Percentiles rank a stretch among this genome's conserved stretches.
These are phyloP conservation scores for Geotrupes spiniger DNA, from an alignment of 2,888 invertebrate genomes.

Conservation along the genomic window DNA sequence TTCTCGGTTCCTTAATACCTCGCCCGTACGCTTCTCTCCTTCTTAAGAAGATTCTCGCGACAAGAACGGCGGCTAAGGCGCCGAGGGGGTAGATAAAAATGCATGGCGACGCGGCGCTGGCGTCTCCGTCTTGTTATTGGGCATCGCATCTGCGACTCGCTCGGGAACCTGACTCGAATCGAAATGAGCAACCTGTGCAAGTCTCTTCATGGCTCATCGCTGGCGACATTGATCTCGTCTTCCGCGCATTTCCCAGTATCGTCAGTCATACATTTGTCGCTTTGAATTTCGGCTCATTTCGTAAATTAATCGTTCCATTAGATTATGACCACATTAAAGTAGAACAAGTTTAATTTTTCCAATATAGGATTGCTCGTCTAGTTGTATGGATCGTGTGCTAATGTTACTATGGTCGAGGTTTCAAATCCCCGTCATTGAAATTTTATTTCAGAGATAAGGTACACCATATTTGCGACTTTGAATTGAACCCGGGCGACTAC, in stretches of 20 bases:
- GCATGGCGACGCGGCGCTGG: constrained; percentile 46
- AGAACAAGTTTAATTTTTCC: no score
- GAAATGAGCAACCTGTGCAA: constrained; percentile 44
- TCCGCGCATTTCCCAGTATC: constrained; percentile 30
- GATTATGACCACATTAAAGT: no score
- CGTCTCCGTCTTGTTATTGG: constrained; percentile 45
- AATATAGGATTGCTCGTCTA: no score
- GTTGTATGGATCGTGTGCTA: no score
- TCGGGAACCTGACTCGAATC: constrained; percentile 45
- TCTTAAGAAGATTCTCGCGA: constrained; percentile 4
- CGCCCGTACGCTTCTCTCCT: constrained; percentile 28
- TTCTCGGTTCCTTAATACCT: constrained; percentile 47
- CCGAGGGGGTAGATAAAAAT: constrained; percentile 47
- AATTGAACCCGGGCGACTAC: no score
- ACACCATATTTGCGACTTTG: no score
- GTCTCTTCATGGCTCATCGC: constrained; percentile 37
- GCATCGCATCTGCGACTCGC: constrained; percentile 44
- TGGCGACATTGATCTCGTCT: constrained; percentile 31
- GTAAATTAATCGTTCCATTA: no score
- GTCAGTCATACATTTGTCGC: no score
- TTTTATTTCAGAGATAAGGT: no score
- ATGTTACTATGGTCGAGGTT: no score
- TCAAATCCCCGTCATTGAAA: no score
- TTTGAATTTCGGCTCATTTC: no score
- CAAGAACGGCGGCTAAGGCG: background rate